Conservation (phyloP, 2,888 invertebrate species). For the Chromoteleia sp. region DNA sequence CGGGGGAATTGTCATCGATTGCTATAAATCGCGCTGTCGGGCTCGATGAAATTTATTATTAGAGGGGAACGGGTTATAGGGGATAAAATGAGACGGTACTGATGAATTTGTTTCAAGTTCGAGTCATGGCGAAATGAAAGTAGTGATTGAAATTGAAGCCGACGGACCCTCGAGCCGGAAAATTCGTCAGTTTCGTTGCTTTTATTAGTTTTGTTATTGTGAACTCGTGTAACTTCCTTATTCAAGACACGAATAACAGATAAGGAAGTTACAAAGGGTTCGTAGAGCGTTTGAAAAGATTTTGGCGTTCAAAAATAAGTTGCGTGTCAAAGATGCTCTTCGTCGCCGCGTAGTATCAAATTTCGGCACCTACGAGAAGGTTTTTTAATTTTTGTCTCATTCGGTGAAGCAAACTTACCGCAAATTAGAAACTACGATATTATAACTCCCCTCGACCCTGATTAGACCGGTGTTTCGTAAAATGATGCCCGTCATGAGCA, state of each 20-base stretch:
- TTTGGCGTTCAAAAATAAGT: too few relatives aligned
- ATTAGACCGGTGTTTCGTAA: constrained; percentile 91
- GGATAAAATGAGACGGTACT: constrained; percentile 23
- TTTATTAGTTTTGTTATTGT: too few relatives aligned
- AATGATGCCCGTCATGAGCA: constrained; percentile 93
- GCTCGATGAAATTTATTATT: constrained; percentile 48
- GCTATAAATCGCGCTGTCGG: constrained; percentile 45
- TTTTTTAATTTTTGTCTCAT: too few relatives aligned
- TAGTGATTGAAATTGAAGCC: constrained; percentile 8
- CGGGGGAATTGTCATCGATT: constrained; percentile 45
- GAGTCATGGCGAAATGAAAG: constrained; percentile 13
- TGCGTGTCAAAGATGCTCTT: too few relatives aligned
- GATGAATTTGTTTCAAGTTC: constrained; percentile 34
- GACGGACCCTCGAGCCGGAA: constrained; percentile 5
- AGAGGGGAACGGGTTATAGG: not conserved
- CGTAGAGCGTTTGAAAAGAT: too few relatives aligned
- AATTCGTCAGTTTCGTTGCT: too few relatives aligned
- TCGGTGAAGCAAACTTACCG: constrained; percentile 87
- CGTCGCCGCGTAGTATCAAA: too few relatives aligned
- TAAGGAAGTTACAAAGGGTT: too few relatives aligned
- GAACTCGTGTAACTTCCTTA: too few relatives aligned
- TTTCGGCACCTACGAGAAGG: too few relatives aligned
- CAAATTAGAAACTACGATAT: constrained; percentile 89
- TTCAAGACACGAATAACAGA: too few relatives aligned
- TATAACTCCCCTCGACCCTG: constrained; percentile 89